Evolutionary conservation across 2,888 invertebrate species (phyloP).

Genomic region (Cyaniris semiargus): DNA sequence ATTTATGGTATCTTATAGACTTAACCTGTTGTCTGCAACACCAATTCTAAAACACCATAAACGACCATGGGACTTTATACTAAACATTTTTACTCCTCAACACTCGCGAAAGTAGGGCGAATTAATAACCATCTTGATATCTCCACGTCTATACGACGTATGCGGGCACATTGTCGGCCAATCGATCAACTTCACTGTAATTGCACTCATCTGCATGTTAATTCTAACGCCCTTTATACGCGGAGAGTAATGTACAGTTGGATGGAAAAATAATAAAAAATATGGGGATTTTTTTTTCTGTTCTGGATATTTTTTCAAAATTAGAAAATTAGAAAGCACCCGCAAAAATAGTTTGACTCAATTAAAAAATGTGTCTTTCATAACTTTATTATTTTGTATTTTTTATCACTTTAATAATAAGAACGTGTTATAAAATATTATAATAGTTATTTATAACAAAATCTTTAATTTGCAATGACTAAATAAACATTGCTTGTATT

Average conservation of each 20-base stretch:
- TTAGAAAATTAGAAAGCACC: no score
- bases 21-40: not conserved
- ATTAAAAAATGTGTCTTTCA: no score
- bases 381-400: not conserved
- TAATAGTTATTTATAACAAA: no score
- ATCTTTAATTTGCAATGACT: not conserved
- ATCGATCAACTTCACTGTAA: constrained; percentile 71
- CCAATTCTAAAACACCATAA: not conserved
- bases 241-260: not conserved
- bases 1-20: not conserved
- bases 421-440: no score
- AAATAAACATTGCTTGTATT: not conserved
- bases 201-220: constrained; percentile 73
- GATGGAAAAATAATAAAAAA: not conserved
- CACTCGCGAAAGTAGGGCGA: constrained; percentile 7
- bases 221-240: constrained; percentile 46
- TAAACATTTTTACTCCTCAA: not conserved
- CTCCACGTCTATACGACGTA: constrained; percentile 41
- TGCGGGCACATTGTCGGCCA: constrained; percentile 67
- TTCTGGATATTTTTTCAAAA: not conserved
- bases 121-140: constrained; percentile 20
- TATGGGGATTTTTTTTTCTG: not conserved
- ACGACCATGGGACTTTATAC: not conserved
- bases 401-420: no score
- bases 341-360: no score